These are phyloP conservation scores for Procambarus virginalis DNA, from an alignment of 1,140 invertebrate species.

Conservation along the genomic window DNA sequence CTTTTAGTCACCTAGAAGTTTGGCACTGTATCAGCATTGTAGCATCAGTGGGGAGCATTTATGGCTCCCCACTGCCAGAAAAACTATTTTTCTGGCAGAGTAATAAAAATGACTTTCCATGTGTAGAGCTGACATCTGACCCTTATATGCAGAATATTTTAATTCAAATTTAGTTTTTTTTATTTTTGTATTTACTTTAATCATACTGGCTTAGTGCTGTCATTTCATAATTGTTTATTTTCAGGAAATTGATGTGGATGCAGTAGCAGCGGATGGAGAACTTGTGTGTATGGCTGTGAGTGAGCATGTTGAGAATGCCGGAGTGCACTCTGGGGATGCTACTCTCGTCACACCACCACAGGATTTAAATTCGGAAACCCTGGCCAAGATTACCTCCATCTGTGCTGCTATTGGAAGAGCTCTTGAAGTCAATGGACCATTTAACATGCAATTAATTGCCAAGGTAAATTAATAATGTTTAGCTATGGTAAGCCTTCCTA, in stretches of 20 bases:
- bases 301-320: constrained; percentile 99
- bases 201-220: too few species aligned
- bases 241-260: constrained; percentile 98
- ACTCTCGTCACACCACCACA: constrained; percentile 96
- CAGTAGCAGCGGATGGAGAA: constrained; percentile 93
- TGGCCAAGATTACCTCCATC: constrained; percentile 93
- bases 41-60: too few species aligned
- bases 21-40: too few species aligned
- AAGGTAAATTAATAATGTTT: constrained; percentile 79
- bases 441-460: constrained; percentile 99
- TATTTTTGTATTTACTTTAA: too few species aligned
- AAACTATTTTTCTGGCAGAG: too few species aligned
- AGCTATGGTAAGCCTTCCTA: too few species aligned
- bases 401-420: constrained; percentile 89
- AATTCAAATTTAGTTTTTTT: too few species aligned
- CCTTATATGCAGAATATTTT: too few species aligned
- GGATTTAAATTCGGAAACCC: constrained; percentile 94
- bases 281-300: constrained; percentile 97
- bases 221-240: background rate
- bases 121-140: too few species aligned
- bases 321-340: constrained; percentile 99
- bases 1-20: too few species aligned
- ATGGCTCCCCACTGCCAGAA: too few species aligned
- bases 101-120: too few species aligned
- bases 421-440: constrained; percentile 96